Percentiles rank a stretch among this genome's conserved stretches.
phyloP scores from a whole-genome alignment of 2,113 vertebrate genomes.

The Xenopus laevis region DNA sequence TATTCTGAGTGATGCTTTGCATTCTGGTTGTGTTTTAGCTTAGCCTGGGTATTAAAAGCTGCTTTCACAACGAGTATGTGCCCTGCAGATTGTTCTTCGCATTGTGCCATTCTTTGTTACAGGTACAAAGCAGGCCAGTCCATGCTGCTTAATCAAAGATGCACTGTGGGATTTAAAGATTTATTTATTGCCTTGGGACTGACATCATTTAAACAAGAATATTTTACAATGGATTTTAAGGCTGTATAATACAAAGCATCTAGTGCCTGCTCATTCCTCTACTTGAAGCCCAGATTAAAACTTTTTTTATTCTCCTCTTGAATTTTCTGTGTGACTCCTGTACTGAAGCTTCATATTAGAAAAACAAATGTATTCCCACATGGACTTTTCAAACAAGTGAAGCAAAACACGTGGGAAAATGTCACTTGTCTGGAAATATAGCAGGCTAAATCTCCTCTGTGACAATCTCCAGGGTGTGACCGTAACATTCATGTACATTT shows the following conservation, averaged over 20 bases:
- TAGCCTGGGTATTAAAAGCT: slow-evolving; percentile 1
- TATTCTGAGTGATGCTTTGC: not conserved
- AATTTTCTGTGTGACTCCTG: too few species aligned
- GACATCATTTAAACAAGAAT: not conserved
- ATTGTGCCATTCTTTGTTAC: not conserved
- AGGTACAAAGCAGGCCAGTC: not conserved
- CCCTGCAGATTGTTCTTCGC: not conserved
- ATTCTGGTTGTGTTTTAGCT: not conserved
- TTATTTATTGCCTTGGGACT: not conserved
- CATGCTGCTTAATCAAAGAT: not conserved
- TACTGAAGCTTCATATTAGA: too few species aligned
- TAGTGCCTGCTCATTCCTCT: too few species aligned
- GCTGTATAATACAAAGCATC: not conserved
- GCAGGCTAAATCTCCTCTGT: too few species aligned
- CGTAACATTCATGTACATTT: too few species aligned
- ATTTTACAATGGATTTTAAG: not conserved
- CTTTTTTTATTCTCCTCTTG: too few species aligned
- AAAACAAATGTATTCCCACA: too few species aligned
- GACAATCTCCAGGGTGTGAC: too few species aligned
- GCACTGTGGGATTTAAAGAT: not conserved
- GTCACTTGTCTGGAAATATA: too few species aligned
- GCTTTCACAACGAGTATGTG: not conserved
- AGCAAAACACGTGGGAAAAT: too few species aligned
- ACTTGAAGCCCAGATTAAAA: too few species aligned
- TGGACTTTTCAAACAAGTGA: too few species aligned